These are phyloP conservation scores for Morinoia aosen DNA, from an alignment of 2,888 invertebrate genomes.

Conservation along the genomic window DNA sequence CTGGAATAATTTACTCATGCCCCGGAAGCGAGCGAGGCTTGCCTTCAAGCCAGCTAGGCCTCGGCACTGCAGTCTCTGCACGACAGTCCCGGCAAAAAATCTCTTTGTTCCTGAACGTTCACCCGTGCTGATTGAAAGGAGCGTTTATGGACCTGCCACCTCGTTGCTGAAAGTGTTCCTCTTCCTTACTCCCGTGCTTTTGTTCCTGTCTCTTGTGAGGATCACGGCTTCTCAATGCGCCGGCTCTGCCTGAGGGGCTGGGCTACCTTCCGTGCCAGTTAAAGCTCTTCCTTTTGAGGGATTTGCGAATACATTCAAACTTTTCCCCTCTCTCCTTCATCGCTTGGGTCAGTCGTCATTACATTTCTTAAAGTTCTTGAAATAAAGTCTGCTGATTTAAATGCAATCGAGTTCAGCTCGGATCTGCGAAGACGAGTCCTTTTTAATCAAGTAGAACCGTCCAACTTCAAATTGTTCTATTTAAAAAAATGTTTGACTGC, in stretches of 20 bases:
- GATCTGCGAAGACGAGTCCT: neutral
- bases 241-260: neutral
- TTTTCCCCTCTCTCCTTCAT: neutral
- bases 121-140: slow-evolving; percentile 44
- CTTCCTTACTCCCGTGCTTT: neutral
- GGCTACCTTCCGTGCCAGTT: neutral
- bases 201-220: neutral
- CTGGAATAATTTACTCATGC: neutral
- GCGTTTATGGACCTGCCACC: slow-evolving; percentile 43
- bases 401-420: slow-evolving; percentile 9
- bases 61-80: slow-evolving; percentile 31
- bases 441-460: slow-evolving; percentile 4
- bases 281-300: neutral
- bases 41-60: neutral
- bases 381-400: slow-evolving; percentile 12
- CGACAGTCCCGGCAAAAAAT: slow-evolving; percentile 29
- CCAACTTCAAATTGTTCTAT: slow-evolving; percentile 4
- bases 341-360: neutral
- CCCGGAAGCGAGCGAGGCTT: neutral
- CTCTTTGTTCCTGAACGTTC: slow-evolving; percentile 44
- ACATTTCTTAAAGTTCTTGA: neutral
- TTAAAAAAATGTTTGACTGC: neutral
- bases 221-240: neutral
- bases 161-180: slow-evolving; percentile 28
- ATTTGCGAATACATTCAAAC: neutral